A percentile compares a stretch with the other conserved stretches of the same genome.
These are phyloP conservation scores for Sebastes nivosus DNA, from an alignment of 2,797 vertebrate species.

Conservation along the genomic window DNA sequence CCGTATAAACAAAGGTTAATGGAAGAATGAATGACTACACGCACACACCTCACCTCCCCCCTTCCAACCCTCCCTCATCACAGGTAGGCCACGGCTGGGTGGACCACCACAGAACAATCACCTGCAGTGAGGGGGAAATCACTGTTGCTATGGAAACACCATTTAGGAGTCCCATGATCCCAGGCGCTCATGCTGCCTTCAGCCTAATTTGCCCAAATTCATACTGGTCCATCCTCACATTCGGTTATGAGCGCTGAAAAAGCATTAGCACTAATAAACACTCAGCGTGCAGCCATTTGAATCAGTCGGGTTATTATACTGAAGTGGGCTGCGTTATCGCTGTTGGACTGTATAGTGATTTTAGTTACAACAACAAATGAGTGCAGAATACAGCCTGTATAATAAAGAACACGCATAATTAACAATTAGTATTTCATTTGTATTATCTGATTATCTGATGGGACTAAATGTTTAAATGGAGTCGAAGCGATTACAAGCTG, in stretches of 20 bases:
- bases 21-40: constrained; percentile 25
- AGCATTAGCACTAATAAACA: constrained; percentile 31
- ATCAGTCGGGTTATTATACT: constrained; percentile 15
- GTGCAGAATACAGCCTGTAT: background rate
- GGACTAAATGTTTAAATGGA: background rate
- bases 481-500: background rate
- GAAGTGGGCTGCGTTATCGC: background rate
- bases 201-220: constrained; percentile 57
- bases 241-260: constrained; percentile 8
- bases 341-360: background rate
- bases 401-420: background rate
- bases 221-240: constrained; percentile 16
- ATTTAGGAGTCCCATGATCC: constrained; percentile 57
- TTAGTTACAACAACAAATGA: background rate
- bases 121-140: constrained; percentile 46
- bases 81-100: constrained; percentile 43
- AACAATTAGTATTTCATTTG: background rate
- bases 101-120: constrained; percentile 57
- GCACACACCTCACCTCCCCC: background rate
- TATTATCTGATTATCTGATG: background rate
- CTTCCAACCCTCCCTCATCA: background rate
- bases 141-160: constrained; percentile 75
- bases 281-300: constrained; percentile 15
- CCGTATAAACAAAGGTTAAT: constrained; percentile 38
- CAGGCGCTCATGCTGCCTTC: constrained; percentile 20